phyloP scores from a whole-genome alignment of 2,113 vertebrate species.

The Acanthisitta chloris region DNA sequence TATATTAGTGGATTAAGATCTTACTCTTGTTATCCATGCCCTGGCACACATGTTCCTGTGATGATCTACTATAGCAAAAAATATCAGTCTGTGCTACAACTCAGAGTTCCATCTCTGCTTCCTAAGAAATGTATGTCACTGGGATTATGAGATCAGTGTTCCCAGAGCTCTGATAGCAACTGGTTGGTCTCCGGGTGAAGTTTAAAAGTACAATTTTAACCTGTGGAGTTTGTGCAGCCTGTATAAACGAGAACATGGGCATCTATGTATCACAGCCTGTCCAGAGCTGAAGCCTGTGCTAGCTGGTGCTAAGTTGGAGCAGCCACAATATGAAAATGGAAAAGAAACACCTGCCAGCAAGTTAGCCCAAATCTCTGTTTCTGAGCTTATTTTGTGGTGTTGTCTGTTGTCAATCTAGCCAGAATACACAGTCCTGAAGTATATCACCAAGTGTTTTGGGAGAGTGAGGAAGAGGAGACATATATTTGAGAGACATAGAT shows the following conservation, averaged over 20 bases:
- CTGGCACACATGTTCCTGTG: background rate
- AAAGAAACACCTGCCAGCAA: background rate
- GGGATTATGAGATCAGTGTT: background rate
- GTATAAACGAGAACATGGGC: background rate
- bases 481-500: background rate
- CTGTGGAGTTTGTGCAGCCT: rapidly evolving
- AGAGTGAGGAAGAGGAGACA: background rate
- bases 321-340: background rate
- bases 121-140: background rate
- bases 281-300: background rate
- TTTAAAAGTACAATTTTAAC: background rate
- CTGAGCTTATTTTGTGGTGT: background rate
- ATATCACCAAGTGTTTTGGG: background rate
- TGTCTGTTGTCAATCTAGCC: background rate
- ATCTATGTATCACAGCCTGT: background rate
- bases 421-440: background rate
- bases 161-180: background rate
- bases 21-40: background rate
- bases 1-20: background rate
- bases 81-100: background rate
- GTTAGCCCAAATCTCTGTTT: background rate
- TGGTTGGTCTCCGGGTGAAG: background rate
- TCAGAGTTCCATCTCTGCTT: background rate
- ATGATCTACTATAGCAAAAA: background rate
- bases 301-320: background rate